Evolutionary conservation across 1,140 invertebrate genomes (phyloP), one percentile per base, ranked within the genome.

Genomic region (Proctacanthus coquilletti): DNA sequence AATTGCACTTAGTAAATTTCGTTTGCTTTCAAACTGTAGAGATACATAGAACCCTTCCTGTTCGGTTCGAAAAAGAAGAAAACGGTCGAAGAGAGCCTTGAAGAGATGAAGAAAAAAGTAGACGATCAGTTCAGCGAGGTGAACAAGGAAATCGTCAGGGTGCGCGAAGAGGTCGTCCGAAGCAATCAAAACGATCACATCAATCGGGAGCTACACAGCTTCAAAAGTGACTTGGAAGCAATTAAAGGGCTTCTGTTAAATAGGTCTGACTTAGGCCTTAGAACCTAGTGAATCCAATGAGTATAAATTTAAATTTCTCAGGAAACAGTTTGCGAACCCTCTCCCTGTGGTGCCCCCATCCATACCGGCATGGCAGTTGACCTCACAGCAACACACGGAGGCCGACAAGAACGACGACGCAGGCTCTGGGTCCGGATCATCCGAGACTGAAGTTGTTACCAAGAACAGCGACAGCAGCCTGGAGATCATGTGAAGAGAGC

Each of bases 351-450:
- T 76, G 9, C 75, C 75, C 4, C 71, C 76, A 8, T 80, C 77
- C 2, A 82, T 83, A 42, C 80, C 80, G 18, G 66, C 75, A 8
- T 84, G 80, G 80, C 80, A 83, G 53, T 62, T 80, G 23, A 65
- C 70, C n/a, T 68, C 68, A 5, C 43, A 53, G 14, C 53, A 45
- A 30, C 14, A 17, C 3, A 50, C 49, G 34, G 52, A 53, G 36
- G 52, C 51, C n/a, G 56, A 59, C 36, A 52, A 59, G 35, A 59
- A 51, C 21, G 56, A 60, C 21, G 56, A 60, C 39, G 53, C 50
- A 35, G 58, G 62, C 39, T 71, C 69, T 3, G 72, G 71, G 0
- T 73, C 72, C 0, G 64, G 65, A 9, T 74, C 71, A 23, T 75
- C 72, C 20, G 73, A 75, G 51, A 73, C 70, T 0, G 74, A 77